Base-by-base conservation (phyloP, 2,113 vertebrate genomes). In the Gopherus evgoodei region DNA sequence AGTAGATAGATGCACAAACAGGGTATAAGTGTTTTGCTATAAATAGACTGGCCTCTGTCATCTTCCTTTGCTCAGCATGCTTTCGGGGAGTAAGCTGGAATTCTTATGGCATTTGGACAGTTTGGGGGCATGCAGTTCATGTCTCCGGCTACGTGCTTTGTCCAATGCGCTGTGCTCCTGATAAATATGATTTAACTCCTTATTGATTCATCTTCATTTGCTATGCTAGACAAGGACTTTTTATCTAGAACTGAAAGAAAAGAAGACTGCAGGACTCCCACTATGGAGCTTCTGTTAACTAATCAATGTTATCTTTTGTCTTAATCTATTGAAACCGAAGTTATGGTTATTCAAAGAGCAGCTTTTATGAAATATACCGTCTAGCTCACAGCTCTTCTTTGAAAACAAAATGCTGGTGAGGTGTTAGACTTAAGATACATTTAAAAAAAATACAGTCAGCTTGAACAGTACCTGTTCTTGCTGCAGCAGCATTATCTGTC, bases 111-210 rank as follows among this genome's bases (percentile, higher is more conserved):
- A n/a, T 22, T 3, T 1, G 27, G 22, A 42, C 29, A n/a, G 54
- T 29, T 76, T 0, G 1, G 56, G 35, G 3, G 2, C 0, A 0
- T 3, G 50, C 14, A 38, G 44, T 7, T 83, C 76, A 52, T n/a
- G 47, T 54, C 47, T n/a, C 24, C 49, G 22, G 1, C 79, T 27
- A 11, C 11, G 5, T 47, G 56, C 42, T n/a, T 62, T 59, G 53
- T 62, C 69, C 79, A 65, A 5, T 6, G 31, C 5, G 31, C 65
- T 35, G 4, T 52, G 49, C 17, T 6, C 17, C 57, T 38, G 24
- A 16, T 24, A 80, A 75, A 52, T 50, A 83, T 42, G 84, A 6
- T 53, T 69, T 38, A 31, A 42, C 62, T 62, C 81, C 38, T 9
- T 44, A 79, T 42, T 62, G 29, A 79, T 42, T 56, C 81, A 87